Conservation (phyloP, 2,797 vertebrate species). For the Harpagifer antarcticus region DNA sequence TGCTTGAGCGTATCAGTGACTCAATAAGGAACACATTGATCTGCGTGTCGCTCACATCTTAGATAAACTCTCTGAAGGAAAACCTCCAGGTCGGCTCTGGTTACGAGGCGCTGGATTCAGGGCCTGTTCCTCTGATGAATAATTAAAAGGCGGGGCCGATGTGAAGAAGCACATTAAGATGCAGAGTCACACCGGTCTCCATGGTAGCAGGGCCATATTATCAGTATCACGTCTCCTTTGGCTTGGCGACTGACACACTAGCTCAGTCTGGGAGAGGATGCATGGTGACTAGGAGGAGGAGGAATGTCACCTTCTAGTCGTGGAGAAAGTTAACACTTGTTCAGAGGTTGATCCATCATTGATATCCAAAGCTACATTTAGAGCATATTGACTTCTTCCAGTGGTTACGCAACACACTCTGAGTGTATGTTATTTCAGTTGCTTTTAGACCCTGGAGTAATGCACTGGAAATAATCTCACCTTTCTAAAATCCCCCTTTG, state of each 20-base stretch:
- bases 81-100: background rate
- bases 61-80: conserved; percentile 11
- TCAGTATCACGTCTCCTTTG: conserved; percentile 63
- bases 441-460: conserved; percentile 63
- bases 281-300: background rate
- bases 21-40: conserved; percentile 40
- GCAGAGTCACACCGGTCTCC: conserved; percentile 77
- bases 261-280: conserved; percentile 18
- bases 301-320: background rate
- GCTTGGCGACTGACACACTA: conserved; percentile 18
- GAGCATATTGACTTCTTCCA: conserved; percentile 53
- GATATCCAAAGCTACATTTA: conserved; percentile 55
- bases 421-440: conserved; percentile 65
- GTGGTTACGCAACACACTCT: conserved; percentile 68
- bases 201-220: conserved; percentile 68
- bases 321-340: conserved; percentile 58
- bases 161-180: conserved; percentile 80
- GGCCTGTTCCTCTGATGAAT: conserved; percentile 72
- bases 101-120: conserved; percentile 39
- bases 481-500: conserved; percentile 34
- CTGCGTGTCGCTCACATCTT: conserved; percentile 6
- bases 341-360: conserved; percentile 71
- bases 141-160: conserved; percentile 75
- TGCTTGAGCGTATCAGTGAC: conserved; percentile 17
- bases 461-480: conserved; percentile 71